Base-by-base conservation (phyloP, 2,797 vertebrate genomes). In the Eremophila alpestris region DNA sequence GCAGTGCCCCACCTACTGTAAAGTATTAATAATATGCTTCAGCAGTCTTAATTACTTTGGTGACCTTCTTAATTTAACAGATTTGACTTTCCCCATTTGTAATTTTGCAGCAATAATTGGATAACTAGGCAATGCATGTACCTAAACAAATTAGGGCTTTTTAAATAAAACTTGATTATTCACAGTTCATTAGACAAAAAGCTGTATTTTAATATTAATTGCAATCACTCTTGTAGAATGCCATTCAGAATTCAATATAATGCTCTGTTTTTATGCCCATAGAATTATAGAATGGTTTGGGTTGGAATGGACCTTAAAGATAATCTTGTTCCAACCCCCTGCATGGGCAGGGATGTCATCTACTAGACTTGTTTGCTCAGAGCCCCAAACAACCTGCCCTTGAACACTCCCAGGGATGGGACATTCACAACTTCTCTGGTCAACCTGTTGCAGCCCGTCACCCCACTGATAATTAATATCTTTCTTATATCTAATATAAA, bases 101-200 rank as follows among this genome's bases (percentile, higher is more conserved):
- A 98, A 97, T 97, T 98, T 97, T 97, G 71, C 91, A 97, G 94
- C 78, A 98, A 96, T 98, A 98, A 98, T 97, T 97, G 90, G 93
- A 96, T 97, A 97, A 98, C 94, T 97, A 97, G 94, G 94, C 87
- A 98, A 97, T 94, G 90, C 92, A 96, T 97, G 94, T 97, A 96
- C 91, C 95, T 97, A 97, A 97, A 97, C 97, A 97, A 98, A 98
- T 97, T 97, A 97, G 83, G 64, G 32, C 71, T 96, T 97, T 97
- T 97, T 84, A 91, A 97, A 97, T 97, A 96, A 96, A 97, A 97
- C 83, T 95, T 97, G 94, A 97, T 97, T 97, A 97, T 98, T 97
- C 96, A 97, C 86, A 97, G 96, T 96, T 97, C 96, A 97, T 97
- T 98, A 97, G 63, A 91, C 83, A 96, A 96, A 97, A 97, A 90